Percentiles rank a stretch among this genome's conserved stretches.
Conservation (phyloP, 2,888 invertebrate genomes). For the Tetragnatha montana region DNA sequence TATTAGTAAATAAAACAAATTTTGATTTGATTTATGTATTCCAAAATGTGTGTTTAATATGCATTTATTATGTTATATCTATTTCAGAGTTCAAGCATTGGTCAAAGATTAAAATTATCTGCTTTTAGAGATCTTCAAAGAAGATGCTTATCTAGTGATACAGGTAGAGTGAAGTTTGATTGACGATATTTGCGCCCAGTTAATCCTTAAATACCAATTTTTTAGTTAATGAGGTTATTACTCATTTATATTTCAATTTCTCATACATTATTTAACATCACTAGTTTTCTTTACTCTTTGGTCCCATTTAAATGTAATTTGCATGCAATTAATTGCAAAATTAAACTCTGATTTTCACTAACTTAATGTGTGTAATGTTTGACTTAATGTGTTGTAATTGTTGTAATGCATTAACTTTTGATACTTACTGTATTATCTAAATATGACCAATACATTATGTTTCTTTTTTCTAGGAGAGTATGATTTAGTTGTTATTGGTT, state of each 20-base stretch:
- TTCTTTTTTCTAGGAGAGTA: slow-evolving; percentile 81
- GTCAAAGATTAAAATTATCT: slow-evolving; percentile 28
- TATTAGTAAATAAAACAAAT: too few relatives aligned
- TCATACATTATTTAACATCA: neutral
- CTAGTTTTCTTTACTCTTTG: too few relatives aligned
- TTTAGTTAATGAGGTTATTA: neutral
- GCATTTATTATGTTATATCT: neutral
- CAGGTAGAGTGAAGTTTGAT: too few relatives aligned
- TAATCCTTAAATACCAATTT: neutral
- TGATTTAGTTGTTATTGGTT: slow-evolving; percentile 97
- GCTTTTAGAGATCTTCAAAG: slow-evolving; percentile 10
- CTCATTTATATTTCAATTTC: neutral
- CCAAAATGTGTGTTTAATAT: too few relatives aligned
- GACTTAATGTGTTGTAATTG: too few relatives aligned
- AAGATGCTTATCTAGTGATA: slow-evolving; percentile 45
- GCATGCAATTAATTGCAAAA: too few relatives aligned
- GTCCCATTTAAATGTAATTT: neutral
- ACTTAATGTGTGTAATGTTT: too few relatives aligned
- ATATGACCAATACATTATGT: neutral
- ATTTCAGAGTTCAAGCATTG: slow-evolving; percentile 21
- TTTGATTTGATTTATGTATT: too few relatives aligned
- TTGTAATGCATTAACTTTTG: too few relatives aligned
- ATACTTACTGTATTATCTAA: too few relatives aligned
- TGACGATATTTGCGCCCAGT: too few relatives aligned
- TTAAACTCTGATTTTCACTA: too few relatives aligned